Evolutionary conservation across 2,797 vertebrate species (phyloP), one percentile per base, ranked within the genome.

Genomic region (Gymnothorax javanicus): DNA sequence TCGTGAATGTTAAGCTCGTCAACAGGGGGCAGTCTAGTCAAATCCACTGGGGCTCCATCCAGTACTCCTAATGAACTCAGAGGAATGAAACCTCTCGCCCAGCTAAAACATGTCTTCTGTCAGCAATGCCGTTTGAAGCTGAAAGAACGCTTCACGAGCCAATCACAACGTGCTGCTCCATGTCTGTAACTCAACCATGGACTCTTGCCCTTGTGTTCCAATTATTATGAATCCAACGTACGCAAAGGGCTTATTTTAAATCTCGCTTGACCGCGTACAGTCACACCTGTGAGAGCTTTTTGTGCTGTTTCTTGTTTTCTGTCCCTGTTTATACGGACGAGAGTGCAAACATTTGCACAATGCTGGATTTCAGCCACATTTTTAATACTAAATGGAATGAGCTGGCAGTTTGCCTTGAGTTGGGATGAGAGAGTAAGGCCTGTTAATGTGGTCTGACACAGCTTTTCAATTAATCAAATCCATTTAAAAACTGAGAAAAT

Each of bases 391-490:
- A 89, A 87, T 90, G 90, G 90, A 94, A 92, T 88, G 84, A 91
- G 89, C 90, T 93, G 94, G 92, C 92, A 86, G 90, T 88, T 88
- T 90, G 92, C 92, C 93, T 88, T 71, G 75, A 83, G 57, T 20
- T 89, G 91, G 89, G 92, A 90, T 79, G 91, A 71, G 75, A 25
- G 86, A 92, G 90, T 91, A 88, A 92, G 89, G 86, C 82, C 89
- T 90, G 92, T 92, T 92, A 85, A 88, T 88, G 87, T 87, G 89
- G 89, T 90, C 91, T 20, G 90, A 87, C 86, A 91, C 60, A 93
- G 89, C 88, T 91, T 93, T 90, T 93, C 91, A 91, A 95, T 95
- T 95, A 94, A 95, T 94, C 90, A 95, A 94, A 93, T 91, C 81
- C 89, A 90, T 92, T 91, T 93, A 92, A 93, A 94, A 92, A 94